These are phyloP conservation scores for Microcebus jonahi DNA, from an alignment of 2,113 vertebrate genomes.

Conservation along the genomic window DNA sequence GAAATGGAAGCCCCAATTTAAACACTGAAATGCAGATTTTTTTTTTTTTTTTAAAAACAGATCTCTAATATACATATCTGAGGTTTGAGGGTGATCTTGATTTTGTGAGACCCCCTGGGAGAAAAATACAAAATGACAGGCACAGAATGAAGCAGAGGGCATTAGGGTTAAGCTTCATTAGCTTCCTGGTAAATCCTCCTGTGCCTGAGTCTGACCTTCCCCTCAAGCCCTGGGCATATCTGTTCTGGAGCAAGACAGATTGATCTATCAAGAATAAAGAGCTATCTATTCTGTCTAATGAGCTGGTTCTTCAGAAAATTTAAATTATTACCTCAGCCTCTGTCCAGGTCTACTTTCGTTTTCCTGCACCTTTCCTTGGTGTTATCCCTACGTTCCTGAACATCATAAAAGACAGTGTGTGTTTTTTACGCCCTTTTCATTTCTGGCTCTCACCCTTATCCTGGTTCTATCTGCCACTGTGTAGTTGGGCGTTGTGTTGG, in stretches of 20 bases:
- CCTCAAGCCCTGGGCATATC: accelerated
- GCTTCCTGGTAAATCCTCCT: background rate
- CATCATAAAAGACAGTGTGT: background rate
- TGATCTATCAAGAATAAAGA: background rate
- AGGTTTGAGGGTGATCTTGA: background rate
- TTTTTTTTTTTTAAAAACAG: background rate
- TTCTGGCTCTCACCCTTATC: background rate
- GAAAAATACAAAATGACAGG: background rate
- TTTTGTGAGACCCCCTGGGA: background rate
- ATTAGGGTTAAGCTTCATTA: background rate
- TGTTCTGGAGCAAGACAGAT: background rate
- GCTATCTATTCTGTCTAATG: background rate
- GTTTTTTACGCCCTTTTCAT: background rate
- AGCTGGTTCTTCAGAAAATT: background rate
- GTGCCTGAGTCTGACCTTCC: background rate
- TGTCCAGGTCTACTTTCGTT: background rate
- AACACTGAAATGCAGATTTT: background rate
- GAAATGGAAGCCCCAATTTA: background rate
- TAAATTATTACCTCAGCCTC: background rate
- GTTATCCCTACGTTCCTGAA: background rate
- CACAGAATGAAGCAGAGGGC: background rate
- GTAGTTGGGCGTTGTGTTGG: background rate
- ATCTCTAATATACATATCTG: background rate
- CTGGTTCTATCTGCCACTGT: background rate
- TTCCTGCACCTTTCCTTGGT: background rate